Evolutionary conservation across 2,113 vertebrate species (phyloP).

Genomic region (Halcyon malimbica): DNA sequence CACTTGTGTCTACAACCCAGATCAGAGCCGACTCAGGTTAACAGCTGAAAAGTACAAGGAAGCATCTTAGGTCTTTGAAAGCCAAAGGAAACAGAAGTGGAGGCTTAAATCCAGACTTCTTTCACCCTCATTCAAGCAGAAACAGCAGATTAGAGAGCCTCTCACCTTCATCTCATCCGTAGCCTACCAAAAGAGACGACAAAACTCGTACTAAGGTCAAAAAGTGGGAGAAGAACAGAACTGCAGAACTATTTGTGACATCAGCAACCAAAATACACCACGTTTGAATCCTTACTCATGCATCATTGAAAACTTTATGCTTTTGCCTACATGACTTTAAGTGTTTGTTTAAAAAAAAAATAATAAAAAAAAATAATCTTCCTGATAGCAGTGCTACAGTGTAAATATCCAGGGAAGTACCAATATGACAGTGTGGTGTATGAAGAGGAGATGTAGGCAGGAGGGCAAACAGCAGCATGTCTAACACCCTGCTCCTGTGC

Average conservation of each 20-base stretch:
- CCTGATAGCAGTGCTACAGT: neutral
- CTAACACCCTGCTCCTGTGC: neutral
- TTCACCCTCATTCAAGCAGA: neutral
- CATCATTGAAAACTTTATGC: neutral
- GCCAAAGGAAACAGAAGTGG: conserved; percentile 2
- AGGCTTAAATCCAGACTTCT: neutral
- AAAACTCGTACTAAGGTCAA: neutral
- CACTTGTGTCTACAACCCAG: neutral
- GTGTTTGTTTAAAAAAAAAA: neutral
- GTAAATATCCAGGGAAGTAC: rapidly evolving
- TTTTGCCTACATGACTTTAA: neutral
- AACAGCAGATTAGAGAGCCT: neutral
- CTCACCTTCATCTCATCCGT: conserved; percentile 5
- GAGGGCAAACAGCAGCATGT: neutral
- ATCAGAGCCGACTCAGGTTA: neutral
- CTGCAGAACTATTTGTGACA: neutral
- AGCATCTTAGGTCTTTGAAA: neutral
- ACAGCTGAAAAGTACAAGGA: neutral
- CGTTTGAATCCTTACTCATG: neutral
- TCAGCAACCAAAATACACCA: neutral
- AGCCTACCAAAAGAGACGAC: neutral
- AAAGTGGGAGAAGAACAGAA: neutral
- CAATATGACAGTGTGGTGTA: neutral
- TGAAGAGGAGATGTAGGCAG: neutral
- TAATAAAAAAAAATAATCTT: neutral